These are phyloP conservation scores for Capitella teleta DNA, from an alignment of 1,140 invertebrate species.

Conservation along the genomic window DNA sequence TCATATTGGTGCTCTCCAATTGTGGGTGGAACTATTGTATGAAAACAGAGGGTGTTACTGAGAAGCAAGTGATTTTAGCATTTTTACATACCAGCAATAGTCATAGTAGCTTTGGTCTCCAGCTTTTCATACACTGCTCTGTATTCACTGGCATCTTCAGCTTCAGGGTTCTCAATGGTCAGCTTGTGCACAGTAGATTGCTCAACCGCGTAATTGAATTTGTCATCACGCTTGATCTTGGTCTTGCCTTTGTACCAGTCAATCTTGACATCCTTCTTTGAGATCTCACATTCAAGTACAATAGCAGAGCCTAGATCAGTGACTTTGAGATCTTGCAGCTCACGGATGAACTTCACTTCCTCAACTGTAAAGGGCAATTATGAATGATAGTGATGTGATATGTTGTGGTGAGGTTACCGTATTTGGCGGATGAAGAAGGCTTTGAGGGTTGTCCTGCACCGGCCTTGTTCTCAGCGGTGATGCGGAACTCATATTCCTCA, in stretches of 20 bases:
- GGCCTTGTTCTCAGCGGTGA: conserved; percentile 92
- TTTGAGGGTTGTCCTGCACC: conserved; percentile 84
- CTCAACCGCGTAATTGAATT: conserved; percentile 11
- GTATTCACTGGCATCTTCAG: conserved; percentile 14
- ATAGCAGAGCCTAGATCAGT: conserved; percentile 12
- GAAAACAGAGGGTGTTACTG: not conserved
- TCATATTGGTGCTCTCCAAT: conserved; percentile 6
- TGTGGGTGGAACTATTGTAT: conserved; percentile 7
- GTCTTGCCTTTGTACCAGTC: conserved; percentile 63
- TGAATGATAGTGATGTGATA: not conserved
- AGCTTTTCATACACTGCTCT: conserved; percentile 30
- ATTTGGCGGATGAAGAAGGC: conserved; percentile 71
- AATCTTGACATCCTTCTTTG: conserved; percentile 26
- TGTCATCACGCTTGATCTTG: conserved; percentile 22
- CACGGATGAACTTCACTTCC: conserved; percentile 6
- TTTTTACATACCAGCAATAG: conserved; percentile 50
- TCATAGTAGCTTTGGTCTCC: conserved; percentile 60
- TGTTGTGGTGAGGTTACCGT: conserved; percentile 2
- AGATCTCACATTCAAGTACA: conserved; percentile 32
- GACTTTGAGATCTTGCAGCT: conserved; percentile 8
- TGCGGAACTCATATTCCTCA: conserved; percentile 92
- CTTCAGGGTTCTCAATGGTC: conserved; percentile 12
- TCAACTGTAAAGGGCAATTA: conserved; percentile 14
- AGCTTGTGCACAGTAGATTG: conserved; percentile 30
- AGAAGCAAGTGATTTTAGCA: too few species aligned